Conservation (phyloP, 2,797 vertebrate species). For the Serranus cabrilla region DNA sequence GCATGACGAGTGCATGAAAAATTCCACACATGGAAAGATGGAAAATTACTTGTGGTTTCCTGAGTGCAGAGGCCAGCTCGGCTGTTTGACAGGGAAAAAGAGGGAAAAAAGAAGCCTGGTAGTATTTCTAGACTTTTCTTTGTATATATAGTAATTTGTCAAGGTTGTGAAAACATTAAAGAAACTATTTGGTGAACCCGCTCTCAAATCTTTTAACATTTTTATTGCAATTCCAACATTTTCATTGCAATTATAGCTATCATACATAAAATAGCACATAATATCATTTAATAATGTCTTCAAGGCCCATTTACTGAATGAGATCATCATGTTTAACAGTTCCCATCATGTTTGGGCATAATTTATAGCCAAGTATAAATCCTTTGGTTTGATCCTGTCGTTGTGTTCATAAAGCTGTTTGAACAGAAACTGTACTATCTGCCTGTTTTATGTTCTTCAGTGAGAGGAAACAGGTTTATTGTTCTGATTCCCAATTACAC, state of each 20-base stretch:
- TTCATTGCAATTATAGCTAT: constrained; percentile 65
- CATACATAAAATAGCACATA: constrained; percentile 40
- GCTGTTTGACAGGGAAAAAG: constrained; percentile 70
- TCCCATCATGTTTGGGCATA: constrained; percentile 29
- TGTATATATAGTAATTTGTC: constrained; percentile 76
- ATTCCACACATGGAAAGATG: constrained; percentile 87
- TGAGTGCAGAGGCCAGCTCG: constrained; percentile 76
- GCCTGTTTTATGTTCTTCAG: constrained; percentile 31
- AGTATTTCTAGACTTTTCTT: constrained; percentile 76
- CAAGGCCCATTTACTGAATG: constrained; percentile 40
- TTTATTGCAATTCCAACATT: constrained; percentile 65
- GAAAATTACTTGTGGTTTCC: constrained; percentile 87
- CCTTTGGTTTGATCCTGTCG: constrained; percentile 31
- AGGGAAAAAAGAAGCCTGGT: constrained; percentile 23
- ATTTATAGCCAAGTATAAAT: constrained; percentile 45
- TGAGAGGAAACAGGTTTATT: constrained; percentile 58
- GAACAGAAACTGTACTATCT: constrained; percentile 21
- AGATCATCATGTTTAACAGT: constrained; percentile 53
- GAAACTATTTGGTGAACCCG: constrained; percentile 54
- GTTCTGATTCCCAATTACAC: constrained; percentile 65
- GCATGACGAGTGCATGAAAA: constrained; percentile 79
- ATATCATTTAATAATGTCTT: constrained; percentile 64
- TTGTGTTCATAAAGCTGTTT: constrained; percentile 22
- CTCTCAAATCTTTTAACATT: constrained; percentile 55
- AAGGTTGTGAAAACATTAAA: constrained; percentile 76